phyloP scores from a whole-genome alignment of 2,113 vertebrate genomes.

The Willisornis vidua region DNA sequence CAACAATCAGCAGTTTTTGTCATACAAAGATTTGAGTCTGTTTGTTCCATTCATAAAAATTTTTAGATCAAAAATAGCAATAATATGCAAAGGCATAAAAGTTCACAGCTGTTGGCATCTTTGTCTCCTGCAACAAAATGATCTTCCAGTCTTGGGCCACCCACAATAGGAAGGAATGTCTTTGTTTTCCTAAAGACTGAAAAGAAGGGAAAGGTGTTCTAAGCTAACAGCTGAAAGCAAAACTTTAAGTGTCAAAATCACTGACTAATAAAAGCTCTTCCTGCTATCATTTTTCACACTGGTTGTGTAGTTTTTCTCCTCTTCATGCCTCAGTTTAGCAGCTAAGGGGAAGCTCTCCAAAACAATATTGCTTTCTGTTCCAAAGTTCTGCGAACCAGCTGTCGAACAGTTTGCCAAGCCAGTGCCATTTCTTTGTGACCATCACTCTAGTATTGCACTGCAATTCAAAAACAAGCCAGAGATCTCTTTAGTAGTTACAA shows the following conservation, averaged over 20 bases:
- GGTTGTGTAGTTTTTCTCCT: neutral
- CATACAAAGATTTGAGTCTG: neutral
- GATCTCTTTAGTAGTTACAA: neutral
- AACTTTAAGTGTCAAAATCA: neutral
- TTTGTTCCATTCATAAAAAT: neutral
- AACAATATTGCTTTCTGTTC: neutral
- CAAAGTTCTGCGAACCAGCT: neutral
- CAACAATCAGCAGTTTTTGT: neutral
- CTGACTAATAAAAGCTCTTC: neutral
- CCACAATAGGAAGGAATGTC: neutral
- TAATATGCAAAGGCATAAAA: neutral
- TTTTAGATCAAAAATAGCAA: neutral
- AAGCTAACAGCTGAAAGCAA: neutral
- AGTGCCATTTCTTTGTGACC: neutral
- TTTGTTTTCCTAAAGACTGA: neutral
- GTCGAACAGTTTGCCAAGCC: neutral
- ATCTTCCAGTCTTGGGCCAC: neutral
- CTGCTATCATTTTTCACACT: neutral
- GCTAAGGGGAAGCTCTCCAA: neutral
- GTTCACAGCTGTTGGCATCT: neutral
- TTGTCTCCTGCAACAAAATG: neutral
- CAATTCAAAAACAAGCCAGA: neutral
- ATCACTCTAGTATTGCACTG: neutral
- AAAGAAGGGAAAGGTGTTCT: neutral
- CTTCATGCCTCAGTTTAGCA: neutral